Percentiles rank a stretch among this genome's conserved stretches.
phyloP scores from a whole-genome alignment of 2,797 vertebrate genomes.

The Coendou prehensilis region DNA sequence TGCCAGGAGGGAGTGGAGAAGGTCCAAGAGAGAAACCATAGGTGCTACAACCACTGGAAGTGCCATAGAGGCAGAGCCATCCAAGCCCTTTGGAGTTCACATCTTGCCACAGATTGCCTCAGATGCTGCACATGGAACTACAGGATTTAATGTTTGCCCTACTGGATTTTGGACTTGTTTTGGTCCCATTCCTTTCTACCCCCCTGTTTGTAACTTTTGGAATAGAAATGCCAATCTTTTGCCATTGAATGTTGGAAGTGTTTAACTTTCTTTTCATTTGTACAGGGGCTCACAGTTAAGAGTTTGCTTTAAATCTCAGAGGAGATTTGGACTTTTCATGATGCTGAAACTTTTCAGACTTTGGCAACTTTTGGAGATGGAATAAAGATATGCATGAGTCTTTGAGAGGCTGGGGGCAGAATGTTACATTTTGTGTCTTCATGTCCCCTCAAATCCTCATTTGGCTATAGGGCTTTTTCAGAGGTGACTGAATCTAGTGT shows the following conservation, averaged over 20 bases:
- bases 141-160: neutral
- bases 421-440: neutral
- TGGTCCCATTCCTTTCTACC: neutral
- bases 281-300: too few relatives aligned
- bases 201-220: neutral
- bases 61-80: neutral
- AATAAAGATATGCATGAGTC: neutral
- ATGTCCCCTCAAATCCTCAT: neutral
- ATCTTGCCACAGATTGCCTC: neutral
- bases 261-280: too few relatives aligned
- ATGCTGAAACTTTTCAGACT: neutral
- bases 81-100: neutral
- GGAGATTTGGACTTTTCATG: neutral
- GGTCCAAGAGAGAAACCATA: neutral
- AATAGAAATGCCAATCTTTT: neutral
- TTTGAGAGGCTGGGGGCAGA: neutral
- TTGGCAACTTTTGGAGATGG: neutral
- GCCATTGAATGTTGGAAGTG: neutral
- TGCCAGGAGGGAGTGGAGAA: neutral
- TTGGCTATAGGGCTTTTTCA: neutral
- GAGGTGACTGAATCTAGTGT: neutral
- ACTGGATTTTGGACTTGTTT: neutral
- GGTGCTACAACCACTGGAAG: neutral
- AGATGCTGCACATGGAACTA: neutral
- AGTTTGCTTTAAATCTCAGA: neutral